Base-by-base conservation (phyloP, 2,888 invertebrate genomes). In the Furcula furcula region DNA sequence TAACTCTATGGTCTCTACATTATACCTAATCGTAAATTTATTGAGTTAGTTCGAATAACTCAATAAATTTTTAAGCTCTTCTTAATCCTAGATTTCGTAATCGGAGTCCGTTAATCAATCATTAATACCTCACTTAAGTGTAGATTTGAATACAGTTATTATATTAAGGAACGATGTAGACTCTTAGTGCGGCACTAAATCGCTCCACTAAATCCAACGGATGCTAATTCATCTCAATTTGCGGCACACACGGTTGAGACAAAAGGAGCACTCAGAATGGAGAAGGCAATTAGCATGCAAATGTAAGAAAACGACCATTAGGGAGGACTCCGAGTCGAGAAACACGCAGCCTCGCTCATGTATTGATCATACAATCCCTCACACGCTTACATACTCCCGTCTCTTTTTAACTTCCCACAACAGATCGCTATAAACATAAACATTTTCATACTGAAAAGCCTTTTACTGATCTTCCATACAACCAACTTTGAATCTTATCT, bases 291-390 rank as follows among this genome's bases (percentile, higher is more conserved):
- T 86, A 86, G 71, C 71, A 88, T 88, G 87, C 85, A 87, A 87
- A 88, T 88, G 78, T 84, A 87, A 88, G 87, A 88, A 88, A 86
- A 88, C 83, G 84, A 80, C 81, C 73, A 86, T 84, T 84, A 84
- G 67, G 64, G 59, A 51, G 60, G 63, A 50, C 51, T 41, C 48
- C 62, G 65, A 70, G 64, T 67, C 65, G 54, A 65, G 65, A 65
- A 62, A 52, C 57, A 57, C 67, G 61, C 62, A 64, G 60, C 62
- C 57, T 57, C 65, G 60, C 63, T 53, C 57, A 36, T 63, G 83
- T 87, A 88, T 88, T 74, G 87, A 88, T 88, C 87, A 86, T 75
- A 69, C 76, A 65, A 70, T 73, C 72, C 78, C 80, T 69, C 85
- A 82, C 80, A 87, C 80, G 83, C 75, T 76, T 79, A 82, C 87